A percentile compares a stretch with the other conserved stretches of the same genome.
Conservation (phyloP, 2,113 vertebrate genomes). For the Sylvia atricapilla region DNA sequence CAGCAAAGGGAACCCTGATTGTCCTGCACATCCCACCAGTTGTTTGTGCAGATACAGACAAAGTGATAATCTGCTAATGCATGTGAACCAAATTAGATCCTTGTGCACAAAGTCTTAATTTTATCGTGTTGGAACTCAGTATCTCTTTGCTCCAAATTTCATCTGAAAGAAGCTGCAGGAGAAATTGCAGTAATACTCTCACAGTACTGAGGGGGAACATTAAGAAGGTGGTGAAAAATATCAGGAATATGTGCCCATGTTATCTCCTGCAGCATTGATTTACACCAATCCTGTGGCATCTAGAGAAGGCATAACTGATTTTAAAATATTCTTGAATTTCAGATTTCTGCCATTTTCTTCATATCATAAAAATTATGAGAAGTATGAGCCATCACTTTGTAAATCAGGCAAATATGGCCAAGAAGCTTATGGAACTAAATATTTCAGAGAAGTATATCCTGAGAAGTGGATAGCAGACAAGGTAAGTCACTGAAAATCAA, state of each 20-base stretch:
- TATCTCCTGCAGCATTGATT: background rate
- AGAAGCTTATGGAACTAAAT: conserved; percentile 60
- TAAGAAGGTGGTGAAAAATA: background rate
- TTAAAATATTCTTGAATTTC: conserved; percentile 47
- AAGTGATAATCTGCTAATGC: background rate
- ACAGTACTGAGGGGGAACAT: background rate
- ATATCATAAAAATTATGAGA: conserved; percentile 61
- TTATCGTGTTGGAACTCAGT: background rate
- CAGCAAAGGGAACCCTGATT: background rate
- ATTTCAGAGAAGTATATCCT: conserved; percentile 75
- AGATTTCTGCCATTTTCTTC: conserved; percentile 83
- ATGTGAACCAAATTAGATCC: background rate
- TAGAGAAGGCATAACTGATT: background rate
- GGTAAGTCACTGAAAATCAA: conserved; percentile 63
- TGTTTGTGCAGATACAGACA: background rate
- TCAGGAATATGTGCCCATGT: background rate
- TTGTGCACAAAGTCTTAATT: background rate
- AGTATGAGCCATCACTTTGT: conserved; percentile 66
- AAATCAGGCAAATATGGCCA: conserved; percentile 66
- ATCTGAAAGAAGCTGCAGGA: background rate
- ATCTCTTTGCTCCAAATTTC: background rate
- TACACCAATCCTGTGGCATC: background rate
- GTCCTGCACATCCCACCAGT: background rate
- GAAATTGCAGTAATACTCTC: background rate
- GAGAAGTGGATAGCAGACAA: conserved; percentile 72